Evolutionary conservation across 2,113 vertebrate species (phyloP), one percentile per base, ranked within the genome.

Genomic region (Gobiocypris rarus): DNA sequence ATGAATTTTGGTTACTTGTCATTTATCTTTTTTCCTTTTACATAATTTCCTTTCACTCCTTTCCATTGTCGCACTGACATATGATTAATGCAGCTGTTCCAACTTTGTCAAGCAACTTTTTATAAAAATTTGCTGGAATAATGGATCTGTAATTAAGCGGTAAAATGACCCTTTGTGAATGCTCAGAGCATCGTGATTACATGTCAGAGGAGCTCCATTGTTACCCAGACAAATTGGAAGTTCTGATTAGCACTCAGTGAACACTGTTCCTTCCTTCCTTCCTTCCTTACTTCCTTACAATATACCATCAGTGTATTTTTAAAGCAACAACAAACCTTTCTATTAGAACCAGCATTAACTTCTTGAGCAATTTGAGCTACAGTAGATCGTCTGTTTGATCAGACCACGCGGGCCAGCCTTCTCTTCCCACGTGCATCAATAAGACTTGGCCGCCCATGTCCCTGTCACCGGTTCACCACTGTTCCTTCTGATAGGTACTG

Each of bases 121-220:
- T 81, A 73, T 80, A 81, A 71, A 79, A 54, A 80, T 56, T 81
- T 87, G 38, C 28, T 41, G 45, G 59, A 80, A 88, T 87, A 89
- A 89, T 87, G 84, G 38, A 83, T 84, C 79, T 48, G 67, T 86
- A 89, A 89, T 87, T 89, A 88, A 87, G 84, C 76, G 2, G 86
- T 87, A 74, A 89, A 88, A 84, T 78, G 54, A 88, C 74, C 84
- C 82, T 78, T 88, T 87, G 83, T 87, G 79, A 38, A 77, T 41
- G 75, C 75, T 82, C 54, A 31, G 70, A 75, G 58, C 80, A 83
- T 83, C 48, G 74, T 87, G 84, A 88, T 87, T 83, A 80, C 76
- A 81, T 84, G 83, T 81, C 70, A 85, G 83, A 71, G 63, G 48
- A 75, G 80, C 82, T 81, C 86, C 80, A 77, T 83, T 89, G 84